Conservation (phyloP, 1,140 invertebrate genomes). For the Antheraea mylitta region DNA sequence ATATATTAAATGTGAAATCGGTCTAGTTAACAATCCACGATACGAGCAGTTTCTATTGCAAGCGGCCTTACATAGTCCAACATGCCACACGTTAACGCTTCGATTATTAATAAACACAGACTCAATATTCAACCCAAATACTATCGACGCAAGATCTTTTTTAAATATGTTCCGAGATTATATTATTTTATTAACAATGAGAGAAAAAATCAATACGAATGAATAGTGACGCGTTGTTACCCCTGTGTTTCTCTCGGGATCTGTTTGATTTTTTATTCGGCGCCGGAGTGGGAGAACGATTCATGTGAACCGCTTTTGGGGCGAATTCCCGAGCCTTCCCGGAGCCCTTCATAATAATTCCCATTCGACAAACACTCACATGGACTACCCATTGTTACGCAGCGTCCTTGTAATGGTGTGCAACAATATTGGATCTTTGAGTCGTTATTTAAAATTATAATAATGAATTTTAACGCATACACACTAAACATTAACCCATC, state of each 20-base stretch:
- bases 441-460: constrained; percentile 45
- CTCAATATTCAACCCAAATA: constrained; percentile 73
- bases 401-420: constrained; percentile 59
- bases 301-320: constrained; percentile 78
- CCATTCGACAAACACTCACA: constrained; percentile 75
- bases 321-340: constrained; percentile 76
- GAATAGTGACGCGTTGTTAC: constrained; percentile 74
- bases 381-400: constrained; percentile 67
- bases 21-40: constrained; percentile 62
- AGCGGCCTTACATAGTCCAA: constrained; percentile 71
- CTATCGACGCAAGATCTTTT: constrained; percentile 66
- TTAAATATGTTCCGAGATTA: constrained; percentile 58
- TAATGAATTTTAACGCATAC: constrained; percentile 37
- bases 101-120: constrained; percentile 75
- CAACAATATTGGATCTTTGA: constrained; percentile 55
- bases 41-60: constrained; percentile 75
- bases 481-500: constrained; percentile 23
- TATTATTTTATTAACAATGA: constrained; percentile 77
- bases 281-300: constrained; percentile 72
- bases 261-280: constrained; percentile 75
- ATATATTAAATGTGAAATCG: constrained; percentile 59
- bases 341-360: constrained; percentile 76
- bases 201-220: constrained; percentile 76
- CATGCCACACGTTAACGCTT: constrained; percentile 76
- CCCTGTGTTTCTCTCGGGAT: constrained; percentile 78